Base-by-base conservation (phyloP, 2,888 invertebrate species). In the Automeris io region DNA sequence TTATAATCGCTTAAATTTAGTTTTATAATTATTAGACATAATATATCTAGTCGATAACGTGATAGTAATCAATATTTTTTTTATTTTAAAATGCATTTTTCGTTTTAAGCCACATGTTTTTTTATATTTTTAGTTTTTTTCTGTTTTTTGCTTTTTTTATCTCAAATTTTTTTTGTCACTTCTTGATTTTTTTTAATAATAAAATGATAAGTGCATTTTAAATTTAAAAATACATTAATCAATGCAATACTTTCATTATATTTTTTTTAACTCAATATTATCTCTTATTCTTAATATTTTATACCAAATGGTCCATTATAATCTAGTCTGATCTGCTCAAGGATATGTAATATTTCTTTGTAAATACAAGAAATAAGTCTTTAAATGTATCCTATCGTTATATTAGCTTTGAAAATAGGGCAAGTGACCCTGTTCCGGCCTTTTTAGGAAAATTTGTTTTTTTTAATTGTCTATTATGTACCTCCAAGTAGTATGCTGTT, bases 241-340 rank as follows among this genome's bases (percentile, higher is more conserved):
- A 29, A 37, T 26, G 33, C 19, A 25, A 21, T 26, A 18, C 33
- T 33, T 16, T 33, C 8, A 24, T 11, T 33, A 33, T 13, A 22
- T 9, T 18, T 23, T 21, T 37, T 18, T 18, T 12, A 5, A 31
- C 36, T 19, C 12, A 32, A 32, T 16, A n/a, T 31, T 22, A 32
- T 37, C 5, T 34, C 33, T n/a, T 9, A 6, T 22, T 34, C 22
- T 34, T 22, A 21, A 34, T 34, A 34, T 22, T 37, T 23, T 32
- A 41, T 38, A 41, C 39, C 39, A 39, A 39, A 37, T 36, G 26
- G 25, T 40, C 36, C 34, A 41, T 38, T 44, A 37, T 31, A 37
- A 43, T 51, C 51, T 51, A 51, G 51, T 51, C 49, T 44, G 21
- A 33, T 31, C 34, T 35, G 39, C 39, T 39, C 39, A 39, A 39